Base-by-base conservation (phyloP, 2,888 invertebrate genomes). In the Acanthacorydalis orientalis region DNA sequence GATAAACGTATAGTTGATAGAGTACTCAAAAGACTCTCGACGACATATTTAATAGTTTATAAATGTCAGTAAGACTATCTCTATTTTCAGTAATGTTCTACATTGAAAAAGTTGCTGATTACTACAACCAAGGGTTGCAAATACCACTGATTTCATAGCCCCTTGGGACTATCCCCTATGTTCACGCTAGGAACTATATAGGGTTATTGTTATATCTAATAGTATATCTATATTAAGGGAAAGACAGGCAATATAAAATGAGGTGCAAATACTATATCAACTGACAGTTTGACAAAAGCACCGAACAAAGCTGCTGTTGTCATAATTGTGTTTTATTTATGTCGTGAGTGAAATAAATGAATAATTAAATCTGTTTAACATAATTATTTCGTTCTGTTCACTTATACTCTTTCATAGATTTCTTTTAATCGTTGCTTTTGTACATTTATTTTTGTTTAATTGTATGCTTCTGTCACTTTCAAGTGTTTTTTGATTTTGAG, bases 121-220 rank as follows among this genome's bases (percentile, higher is more conserved):
- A 62, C 60, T 55, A 57, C 57, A 57, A 43, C 15, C 12, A 34
- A 56, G 65, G 64, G 75, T 68, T 75, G 72, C 74, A 77, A 77
- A 77, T 77, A 77, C 75, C 77, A 77, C 70, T 74, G 77, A 74
- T 72, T 76, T 71, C 70, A 69, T 71, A 69, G 68, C 68, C 69
- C 74, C 62, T 59, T 67, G 72, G 73, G 74, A 62, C 64, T 64
- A 67, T 68, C 68, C 51, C 64, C 40, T 46, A 39, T 32, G 31
- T 33, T 32, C 15, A 31, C 39, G 23, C 23, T 23, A 23, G 23
- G 23, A 23, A 39, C 31, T 14, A 31, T 38, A 33, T 39, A 46
- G 31, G 16, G 14, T 31, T 16, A 37, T 35, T 23, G 31, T 11
- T 10, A 6, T 16, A 43, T 33, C 16, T 16, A 35, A 11, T 15